Evolutionary conservation across 2,797 vertebrate genomes (phyloP).

Genomic region (Moxostoma hubbsi): DNA sequence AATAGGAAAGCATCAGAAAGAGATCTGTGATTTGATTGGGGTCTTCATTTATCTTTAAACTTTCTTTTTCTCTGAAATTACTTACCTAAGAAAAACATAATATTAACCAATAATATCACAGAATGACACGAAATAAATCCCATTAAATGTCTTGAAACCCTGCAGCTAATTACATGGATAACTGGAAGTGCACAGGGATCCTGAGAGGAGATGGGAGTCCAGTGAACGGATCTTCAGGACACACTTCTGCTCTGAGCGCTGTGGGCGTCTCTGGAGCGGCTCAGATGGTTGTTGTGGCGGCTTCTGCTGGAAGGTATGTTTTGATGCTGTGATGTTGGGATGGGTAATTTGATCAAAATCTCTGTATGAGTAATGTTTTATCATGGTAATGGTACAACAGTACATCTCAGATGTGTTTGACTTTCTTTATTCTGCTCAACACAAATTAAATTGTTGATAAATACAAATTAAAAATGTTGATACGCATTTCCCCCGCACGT

Average conservation of each 20-base stretch:
- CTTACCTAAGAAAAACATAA: not conserved
- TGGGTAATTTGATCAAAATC: too few species aligned
- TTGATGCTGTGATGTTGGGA: conserved; percentile 50
- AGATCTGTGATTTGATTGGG: too few species aligned
- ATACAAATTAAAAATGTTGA: too few species aligned
- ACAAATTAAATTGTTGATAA: too few species aligned
- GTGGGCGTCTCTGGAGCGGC: conserved; percentile 82
- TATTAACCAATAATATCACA: not conserved
- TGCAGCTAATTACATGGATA: conserved; percentile 98
- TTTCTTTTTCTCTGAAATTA: too few species aligned
- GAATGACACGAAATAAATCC: not conserved
- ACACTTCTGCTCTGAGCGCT: conserved; percentile 86
- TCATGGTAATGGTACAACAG: too few species aligned
- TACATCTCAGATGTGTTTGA: too few species aligned
- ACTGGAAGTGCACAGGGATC: conserved; percentile 98
- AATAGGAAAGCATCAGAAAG: too few species aligned
- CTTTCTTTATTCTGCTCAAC: too few species aligned
- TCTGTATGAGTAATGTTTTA: too few species aligned
- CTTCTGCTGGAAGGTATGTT: conserved; percentile 88
- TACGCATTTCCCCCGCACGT: too few species aligned
- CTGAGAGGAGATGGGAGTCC: conserved; percentile 97
- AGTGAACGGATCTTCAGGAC: conserved; percentile 86
- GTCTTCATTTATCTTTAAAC: too few species aligned
- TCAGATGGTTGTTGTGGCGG: conserved; percentile 89
- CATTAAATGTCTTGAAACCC: not conserved